Evolutionary conservation across 2,888 invertebrate species (phyloP).

Genomic region (Hemaris fuciformis): DNA sequence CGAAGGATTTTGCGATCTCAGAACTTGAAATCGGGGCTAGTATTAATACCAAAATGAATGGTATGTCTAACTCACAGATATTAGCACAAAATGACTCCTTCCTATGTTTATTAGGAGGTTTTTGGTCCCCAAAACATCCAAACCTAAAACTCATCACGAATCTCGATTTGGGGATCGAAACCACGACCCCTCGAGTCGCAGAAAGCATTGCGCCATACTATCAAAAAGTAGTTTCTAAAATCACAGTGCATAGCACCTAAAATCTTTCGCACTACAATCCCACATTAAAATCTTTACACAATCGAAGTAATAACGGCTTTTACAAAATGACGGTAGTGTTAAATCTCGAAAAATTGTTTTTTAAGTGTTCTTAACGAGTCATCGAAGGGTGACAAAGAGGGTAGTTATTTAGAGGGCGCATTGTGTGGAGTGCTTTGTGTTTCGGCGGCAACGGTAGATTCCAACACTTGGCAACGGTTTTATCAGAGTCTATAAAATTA

Average conservation of each 20-base stretch:
- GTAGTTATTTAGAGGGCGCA: conserved; percentile 6
- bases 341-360: conserved; percentile 10
- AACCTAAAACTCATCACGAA: too few species aligned
- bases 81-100: too few species aligned
- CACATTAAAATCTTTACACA: conserved; percentile 13
- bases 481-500: neutral
- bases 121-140: too few species aligned
- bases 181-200: too few species aligned
- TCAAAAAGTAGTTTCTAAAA: neutral
- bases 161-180: too few species aligned
- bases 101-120: too few species aligned
- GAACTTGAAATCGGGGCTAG: too few species aligned
- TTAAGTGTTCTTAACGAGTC: neutral
- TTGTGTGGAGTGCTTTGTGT: neutral
- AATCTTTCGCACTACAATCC: neutral
- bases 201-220: too few species aligned
- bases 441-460: neutral
- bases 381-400: conserved; percentile 4
- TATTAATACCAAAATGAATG: too few species aligned
- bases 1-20: too few species aligned
- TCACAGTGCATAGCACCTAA: neutral
- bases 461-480: neutral
- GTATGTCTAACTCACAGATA: too few species aligned
- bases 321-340: conserved; percentile 9
- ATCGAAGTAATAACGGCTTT: conserved; percentile 5